These are phyloP conservation scores for Lydus trimaculatus DNA, from an alignment of 2,888 invertebrate genomes.

Conservation along the genomic window DNA sequence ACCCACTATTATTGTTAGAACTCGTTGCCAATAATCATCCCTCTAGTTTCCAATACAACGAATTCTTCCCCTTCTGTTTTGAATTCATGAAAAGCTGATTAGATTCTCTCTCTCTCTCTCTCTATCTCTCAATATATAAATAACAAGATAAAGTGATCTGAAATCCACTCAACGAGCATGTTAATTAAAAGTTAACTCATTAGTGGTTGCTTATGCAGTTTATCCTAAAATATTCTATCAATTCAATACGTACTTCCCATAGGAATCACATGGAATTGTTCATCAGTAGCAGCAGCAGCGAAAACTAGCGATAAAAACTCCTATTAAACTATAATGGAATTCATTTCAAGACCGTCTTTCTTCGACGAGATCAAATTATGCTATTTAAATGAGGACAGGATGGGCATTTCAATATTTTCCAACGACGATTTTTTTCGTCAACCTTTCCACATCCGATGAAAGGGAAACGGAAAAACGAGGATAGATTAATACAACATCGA, in stretches of 20 bases:
- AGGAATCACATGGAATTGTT: slow-evolving; percentile 3
- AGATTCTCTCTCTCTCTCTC: too few relatives aligned
- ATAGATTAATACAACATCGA: neutral
- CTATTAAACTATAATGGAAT: slow-evolving; percentile 35
- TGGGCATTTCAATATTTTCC: slow-evolving; percentile 26
- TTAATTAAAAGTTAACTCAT: slow-evolving; percentile 34
- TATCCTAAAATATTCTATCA: slow-evolving; percentile 5
- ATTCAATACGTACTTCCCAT: neutral
- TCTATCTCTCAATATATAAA: too few relatives aligned
- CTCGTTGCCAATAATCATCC: neutral
- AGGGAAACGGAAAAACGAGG: neutral
- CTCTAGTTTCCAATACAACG: neutral
- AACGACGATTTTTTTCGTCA: neutral
- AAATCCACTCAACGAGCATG: neutral
- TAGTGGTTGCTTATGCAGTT: slow-evolving; percentile 15
- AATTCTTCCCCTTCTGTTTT: neutral
- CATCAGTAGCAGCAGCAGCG: too few relatives aligned
- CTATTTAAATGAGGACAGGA: slow-evolving; percentile 34
- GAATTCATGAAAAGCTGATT: neutral
- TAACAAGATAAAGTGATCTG: neutral
- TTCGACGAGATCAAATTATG: slow-evolving; percentile 36
- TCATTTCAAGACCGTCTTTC: slow-evolving; percentile 30
- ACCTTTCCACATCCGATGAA: neutral
- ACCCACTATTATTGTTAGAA: neutral
- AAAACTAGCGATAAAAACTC: slow-evolving; percentile 30